A percentile compares a stretch with the other conserved stretches of the same genome.
Conservation (phyloP, 1,140 invertebrate genomes). For the Procambarus virginalis region DNA sequence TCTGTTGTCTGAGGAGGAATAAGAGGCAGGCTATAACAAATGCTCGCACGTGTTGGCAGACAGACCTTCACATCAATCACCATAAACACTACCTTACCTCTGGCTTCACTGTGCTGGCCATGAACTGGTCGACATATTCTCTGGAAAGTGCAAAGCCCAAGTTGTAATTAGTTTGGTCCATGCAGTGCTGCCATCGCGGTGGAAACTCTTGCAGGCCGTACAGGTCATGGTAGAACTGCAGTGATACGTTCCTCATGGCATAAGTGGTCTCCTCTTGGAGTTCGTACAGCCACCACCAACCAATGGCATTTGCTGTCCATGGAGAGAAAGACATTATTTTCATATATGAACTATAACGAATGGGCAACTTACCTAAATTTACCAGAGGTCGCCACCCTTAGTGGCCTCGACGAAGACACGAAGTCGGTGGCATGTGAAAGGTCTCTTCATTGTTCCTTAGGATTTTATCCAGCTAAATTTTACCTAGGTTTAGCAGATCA, state of each 20-base stretch:
- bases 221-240: conserved; percentile 36
- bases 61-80: too few species aligned
- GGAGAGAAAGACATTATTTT: not conserved
- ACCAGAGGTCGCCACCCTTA: too few species aligned
- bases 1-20: conserved; percentile 80
- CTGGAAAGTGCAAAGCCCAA: conserved; percentile 95
- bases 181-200: conserved; percentile 88
- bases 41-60: too few species aligned
- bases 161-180: conserved; percentile 91
- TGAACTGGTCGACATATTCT: conserved; percentile 93
- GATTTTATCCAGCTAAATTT: too few species aligned
- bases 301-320: conserved; percentile 52
- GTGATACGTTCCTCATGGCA: conserved; percentile 49
- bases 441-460: too few species aligned
- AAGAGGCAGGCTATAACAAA: too few species aligned
- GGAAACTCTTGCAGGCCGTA: not conserved
- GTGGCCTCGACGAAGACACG: too few species aligned
- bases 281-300: conserved; percentile 61
- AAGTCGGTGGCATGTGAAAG: too few species aligned
- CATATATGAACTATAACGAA: too few species aligned
- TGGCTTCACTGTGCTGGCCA: conserved; percentile 86
- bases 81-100: conserved; percentile 74
- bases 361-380: too few species aligned
- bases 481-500: too few species aligned
- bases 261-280: conserved; percentile 60